Base-by-base conservation (phyloP, 2,797 vertebrate species). In the Pseudomugil tenellus region DNA sequence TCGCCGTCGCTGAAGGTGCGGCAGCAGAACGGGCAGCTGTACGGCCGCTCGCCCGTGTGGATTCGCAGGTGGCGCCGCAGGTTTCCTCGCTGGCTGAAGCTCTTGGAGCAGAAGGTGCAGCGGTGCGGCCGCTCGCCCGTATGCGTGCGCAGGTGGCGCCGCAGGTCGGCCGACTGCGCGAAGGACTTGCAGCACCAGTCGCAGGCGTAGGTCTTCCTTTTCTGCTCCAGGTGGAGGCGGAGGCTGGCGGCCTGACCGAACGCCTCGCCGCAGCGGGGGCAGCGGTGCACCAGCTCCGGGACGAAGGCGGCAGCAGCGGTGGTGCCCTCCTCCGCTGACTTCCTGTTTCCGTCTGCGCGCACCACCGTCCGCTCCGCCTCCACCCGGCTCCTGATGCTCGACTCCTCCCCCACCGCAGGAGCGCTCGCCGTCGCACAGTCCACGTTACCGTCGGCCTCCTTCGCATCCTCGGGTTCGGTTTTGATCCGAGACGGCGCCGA, bases 161-260 rank as follows among this genome's bases (percentile, higher is more conserved):
- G 91, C 69, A 95, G 89, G 76, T 95, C 93, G 0, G 93, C 93
- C 0, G 93, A 92, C 90, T 95, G 93, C 0, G 89, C 91, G 16
- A 95, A 95, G 21, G 92, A 91, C 39, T 94, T 94, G 67, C 94
- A 93, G 68, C 94, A 95, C 91, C 91, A 94, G 71, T 91, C 89
- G 71, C 94, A 95, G 76, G 87, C 89, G 67, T 92, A 93, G 2
- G 83, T 77, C 54, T 93, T 91, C 19, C 91, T 83, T 34, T 91
- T 90, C 76, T 92, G 86, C 61, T 93, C 89, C 76, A 92, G 80
- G 79, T 95, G 94, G 1, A 88, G 79, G 39, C 85, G 87, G 3
- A 94, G 92, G 26, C 87, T 80, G 58, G 63, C 5, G 25, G 87
- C 78, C 6, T 90, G 85, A 37, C 72, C 60, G 28, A 94, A 93